These are phyloP conservation scores for Linyphia triangularis DNA, from an alignment of 2,888 invertebrate genomes.

Conservation along the genomic window DNA sequence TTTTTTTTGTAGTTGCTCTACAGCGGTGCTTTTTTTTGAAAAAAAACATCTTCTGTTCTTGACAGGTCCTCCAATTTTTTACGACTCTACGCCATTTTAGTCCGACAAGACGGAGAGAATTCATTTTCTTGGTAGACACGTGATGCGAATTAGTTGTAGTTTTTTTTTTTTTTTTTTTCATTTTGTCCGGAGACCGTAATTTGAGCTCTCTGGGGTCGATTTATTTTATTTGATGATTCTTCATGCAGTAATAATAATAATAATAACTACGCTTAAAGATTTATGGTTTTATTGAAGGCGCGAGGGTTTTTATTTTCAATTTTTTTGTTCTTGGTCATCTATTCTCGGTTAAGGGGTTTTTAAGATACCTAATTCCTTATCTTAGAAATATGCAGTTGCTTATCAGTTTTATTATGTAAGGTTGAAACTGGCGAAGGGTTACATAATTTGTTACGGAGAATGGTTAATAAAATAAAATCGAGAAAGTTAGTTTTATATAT, in stretches of 20 bases:
- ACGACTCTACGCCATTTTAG: conserved; percentile 43
- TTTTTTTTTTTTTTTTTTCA: conserved; percentile 51
- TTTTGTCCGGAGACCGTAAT: conserved; percentile 67
- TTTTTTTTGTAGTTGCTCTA: conserved; percentile 56
- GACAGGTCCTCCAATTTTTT: conserved; percentile 70
- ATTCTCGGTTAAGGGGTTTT: not conserved
- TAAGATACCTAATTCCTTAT: not conserved
- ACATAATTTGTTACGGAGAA: too few species aligned
- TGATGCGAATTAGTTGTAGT: conserved; percentile 72
- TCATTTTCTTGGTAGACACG: conserved; percentile 69
- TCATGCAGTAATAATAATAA: conserved; percentile 73
- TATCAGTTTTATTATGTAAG: too few species aligned
- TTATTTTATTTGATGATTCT: conserved; percentile 74
- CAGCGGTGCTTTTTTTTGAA: conserved; percentile 61
- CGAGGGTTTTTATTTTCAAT: conserved; percentile 6
- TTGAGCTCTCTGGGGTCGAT: conserved; percentile 70
- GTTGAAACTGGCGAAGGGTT: too few species aligned
- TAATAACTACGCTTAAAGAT: conserved; percentile 75
- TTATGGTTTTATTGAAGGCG: conserved; percentile 59
- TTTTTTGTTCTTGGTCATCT: conserved; percentile 43
- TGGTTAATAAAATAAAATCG: too few species aligned
- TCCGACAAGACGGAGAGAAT: conserved; percentile 68
- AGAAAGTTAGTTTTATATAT: too few species aligned
- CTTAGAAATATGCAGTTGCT: too few species aligned
- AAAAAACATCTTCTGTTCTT: conserved; percentile 62